A percentile compares a stretch with the other conserved stretches of the same genome.
These are phyloP conservation scores for Tapirus indicus DNA, from an alignment of 2,797 vertebrate species.

Conservation along the genomic window DNA sequence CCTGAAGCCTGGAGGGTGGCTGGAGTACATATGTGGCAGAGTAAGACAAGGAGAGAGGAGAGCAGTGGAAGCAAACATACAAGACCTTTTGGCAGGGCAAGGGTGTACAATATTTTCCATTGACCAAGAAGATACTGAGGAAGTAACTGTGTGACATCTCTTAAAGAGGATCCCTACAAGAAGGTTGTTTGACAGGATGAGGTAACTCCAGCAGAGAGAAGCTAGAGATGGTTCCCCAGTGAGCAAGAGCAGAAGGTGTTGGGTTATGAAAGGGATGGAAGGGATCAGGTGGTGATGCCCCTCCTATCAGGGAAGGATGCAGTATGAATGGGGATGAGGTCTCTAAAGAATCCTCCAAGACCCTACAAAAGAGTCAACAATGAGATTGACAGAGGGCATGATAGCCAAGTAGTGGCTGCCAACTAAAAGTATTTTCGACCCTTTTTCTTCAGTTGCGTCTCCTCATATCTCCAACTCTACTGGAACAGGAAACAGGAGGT, in stretches of 20 bases:
- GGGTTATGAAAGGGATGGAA: neutral
- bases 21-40: neutral
- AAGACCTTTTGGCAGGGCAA: neutral
- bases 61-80: neutral
- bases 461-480: too few species aligned
- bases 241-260: neutral
- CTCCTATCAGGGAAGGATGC: neutral
- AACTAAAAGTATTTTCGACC: neutral
- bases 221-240: rapidly evolving
- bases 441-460: neutral
- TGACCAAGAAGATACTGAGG: neutral
- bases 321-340: neutral
- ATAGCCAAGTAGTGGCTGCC: too few species aligned
- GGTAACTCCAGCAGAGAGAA: neutral
- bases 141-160: neutral
- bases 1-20: neutral
- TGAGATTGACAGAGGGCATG: neutral
- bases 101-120: neutral
- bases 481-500: neutral
- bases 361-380: neutral
- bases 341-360: neutral
- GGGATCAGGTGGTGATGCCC: neutral
- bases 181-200: neutral
- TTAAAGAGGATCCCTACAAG: neutral
- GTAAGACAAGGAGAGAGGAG: neutral